A percentile compares a stretch with the other conserved stretches of the same genome.
phyloP scores from a whole-genome alignment of 2,113 vertebrate genomes.

The Jacana jacana region DNA sequence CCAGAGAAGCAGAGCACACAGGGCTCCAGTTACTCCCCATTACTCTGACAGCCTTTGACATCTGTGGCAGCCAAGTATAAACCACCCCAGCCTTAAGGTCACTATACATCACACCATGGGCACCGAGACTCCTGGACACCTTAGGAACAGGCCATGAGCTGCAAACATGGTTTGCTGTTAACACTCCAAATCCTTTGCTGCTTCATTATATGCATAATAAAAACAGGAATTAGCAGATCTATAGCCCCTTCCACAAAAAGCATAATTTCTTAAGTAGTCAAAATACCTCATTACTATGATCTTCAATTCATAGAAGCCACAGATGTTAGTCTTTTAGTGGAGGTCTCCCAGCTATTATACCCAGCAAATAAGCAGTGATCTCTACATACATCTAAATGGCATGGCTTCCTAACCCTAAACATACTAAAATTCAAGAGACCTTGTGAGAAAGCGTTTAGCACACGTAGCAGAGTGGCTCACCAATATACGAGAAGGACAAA shows the following conservation, averaged over 20 bases:
- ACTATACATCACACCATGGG: rapidly evolving
- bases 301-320: not conserved
- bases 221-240: not conserved
- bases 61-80: not conserved
- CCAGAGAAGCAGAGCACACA: not conserved
- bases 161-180: not conserved
- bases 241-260: not conserved
- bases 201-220: not conserved
- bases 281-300: not conserved
- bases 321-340: not conserved
- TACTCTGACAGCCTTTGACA: not conserved
- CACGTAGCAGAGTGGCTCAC: not conserved
- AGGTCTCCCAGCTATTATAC: not conserved
- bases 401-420: not conserved
- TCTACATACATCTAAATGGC: not conserved
- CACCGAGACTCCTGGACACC: not conserved
- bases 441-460: not conserved
- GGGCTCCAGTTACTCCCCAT: not conserved
- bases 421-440: not conserved
- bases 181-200: not conserved
- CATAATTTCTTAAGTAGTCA: not conserved
- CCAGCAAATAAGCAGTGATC: not conserved
- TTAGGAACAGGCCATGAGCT: not conserved
- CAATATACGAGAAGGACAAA: not conserved
- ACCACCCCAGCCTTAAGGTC: not conserved